A percentile compares a stretch with the other conserved stretches of the same genome.
Conservation (phyloP, 2,113 vertebrate species). For the Solea solea region DNA sequence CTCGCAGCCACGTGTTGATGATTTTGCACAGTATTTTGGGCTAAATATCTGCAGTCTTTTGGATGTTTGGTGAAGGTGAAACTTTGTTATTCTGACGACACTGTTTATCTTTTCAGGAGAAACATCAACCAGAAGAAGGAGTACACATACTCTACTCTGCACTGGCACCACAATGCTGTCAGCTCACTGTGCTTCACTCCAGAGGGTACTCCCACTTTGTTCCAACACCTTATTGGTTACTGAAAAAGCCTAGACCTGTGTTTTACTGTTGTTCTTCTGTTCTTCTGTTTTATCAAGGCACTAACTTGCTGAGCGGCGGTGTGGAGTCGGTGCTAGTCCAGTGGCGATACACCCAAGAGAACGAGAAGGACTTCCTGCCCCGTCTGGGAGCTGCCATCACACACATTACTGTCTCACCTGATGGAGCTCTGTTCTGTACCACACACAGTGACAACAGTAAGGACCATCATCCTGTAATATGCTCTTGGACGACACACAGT, state of each 20-base stretch:
- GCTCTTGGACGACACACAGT: too few species aligned
- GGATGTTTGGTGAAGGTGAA: too few species aligned
- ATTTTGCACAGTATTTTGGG: not conserved
- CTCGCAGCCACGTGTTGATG: not conserved
- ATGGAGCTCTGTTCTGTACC: conserved; percentile 87
- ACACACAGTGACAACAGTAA: conserved; percentile 95
- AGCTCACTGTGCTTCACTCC: conserved; percentile 89
- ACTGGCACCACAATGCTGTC: conserved; percentile 92
- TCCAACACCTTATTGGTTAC: too few species aligned
- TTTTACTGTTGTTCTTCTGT: not conserved
- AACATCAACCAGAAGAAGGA: conserved; percentile 89
- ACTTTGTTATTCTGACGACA: too few species aligned
- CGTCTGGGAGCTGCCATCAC: conserved; percentile 90
- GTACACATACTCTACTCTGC: conserved; percentile 89
- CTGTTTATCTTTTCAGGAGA: conserved; percentile 82
- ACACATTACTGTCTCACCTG: conserved; percentile 85
- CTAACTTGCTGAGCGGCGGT: conserved; percentile 90
- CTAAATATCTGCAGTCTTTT: not conserved
- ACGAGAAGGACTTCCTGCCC: conserved; percentile 89
- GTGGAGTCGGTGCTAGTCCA: conserved; percentile 92
- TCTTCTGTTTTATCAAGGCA: conserved; percentile 78
- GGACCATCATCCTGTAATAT: conserved; percentile 36
- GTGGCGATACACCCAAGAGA: conserved; percentile 85
- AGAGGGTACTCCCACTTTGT: conserved; percentile 81
- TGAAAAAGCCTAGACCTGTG: too few species aligned